Conservation (phyloP, 2,797 vertebrate species). For the Spheniscus humboldti region DNA sequence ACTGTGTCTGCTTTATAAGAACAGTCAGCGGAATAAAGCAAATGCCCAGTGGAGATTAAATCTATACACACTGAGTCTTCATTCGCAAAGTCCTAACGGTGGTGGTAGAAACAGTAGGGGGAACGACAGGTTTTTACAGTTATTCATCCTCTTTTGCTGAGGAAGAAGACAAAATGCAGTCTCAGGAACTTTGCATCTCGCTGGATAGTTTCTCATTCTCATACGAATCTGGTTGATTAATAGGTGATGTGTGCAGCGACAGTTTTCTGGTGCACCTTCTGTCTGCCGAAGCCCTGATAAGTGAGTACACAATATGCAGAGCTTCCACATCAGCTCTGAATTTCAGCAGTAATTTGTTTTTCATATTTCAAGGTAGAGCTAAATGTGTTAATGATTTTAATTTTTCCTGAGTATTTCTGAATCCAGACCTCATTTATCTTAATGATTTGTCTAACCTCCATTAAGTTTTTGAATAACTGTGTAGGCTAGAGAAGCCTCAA, state of each 20-base stretch:
- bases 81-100: neutral
- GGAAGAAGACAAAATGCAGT: conserved; percentile 37
- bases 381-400: neutral
- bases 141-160: conserved; percentile 3
- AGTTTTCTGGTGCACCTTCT: conserved; percentile 12
- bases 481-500: neutral
- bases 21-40: conserved; percentile 36
- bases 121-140: neutral
- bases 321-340: neutral
- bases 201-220: neutral
- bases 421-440: neutral
- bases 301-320: conserved; percentile 4
- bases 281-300: neutral
- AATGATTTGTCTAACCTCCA: neutral
- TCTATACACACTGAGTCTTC: neutral
- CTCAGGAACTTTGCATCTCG: conserved; percentile 23
- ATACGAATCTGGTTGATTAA: neutral
- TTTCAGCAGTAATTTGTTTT: neutral
- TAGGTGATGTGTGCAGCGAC: neutral
- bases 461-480: neutral
- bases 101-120: neutral
- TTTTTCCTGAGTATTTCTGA: conserved; percentile 2
- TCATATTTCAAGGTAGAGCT: neutral
- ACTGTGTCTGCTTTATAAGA: conserved; percentile 15
- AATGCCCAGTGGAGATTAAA: conserved; percentile 4